phyloP scores from a whole-genome alignment of 92 coral and sea anemone species.

The Siderastrea radians region DNA sequence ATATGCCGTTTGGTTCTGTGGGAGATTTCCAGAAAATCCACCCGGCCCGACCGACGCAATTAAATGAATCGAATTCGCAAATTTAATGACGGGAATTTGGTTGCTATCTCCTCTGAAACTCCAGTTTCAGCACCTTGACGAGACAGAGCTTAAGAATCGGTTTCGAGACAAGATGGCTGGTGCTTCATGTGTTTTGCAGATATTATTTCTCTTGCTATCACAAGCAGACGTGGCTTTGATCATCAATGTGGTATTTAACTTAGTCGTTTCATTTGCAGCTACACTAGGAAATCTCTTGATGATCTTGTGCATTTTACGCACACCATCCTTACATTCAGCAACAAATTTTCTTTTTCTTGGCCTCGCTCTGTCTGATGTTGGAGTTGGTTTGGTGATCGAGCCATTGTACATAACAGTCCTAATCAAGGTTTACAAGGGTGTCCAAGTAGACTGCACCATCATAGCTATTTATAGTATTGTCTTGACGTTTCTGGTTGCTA shows the following conservation, averaged over 20 bases:
- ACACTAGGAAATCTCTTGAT: background rate
- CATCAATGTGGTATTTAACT: background rate
- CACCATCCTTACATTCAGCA: background rate
- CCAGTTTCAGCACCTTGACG: too few relatives aligned
- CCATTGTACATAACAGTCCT: background rate
- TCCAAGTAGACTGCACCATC: background rate
- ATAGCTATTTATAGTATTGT: background rate
- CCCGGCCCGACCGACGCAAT: too few relatives aligned
- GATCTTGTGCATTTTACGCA: conserved; percentile 9
- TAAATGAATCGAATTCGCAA: too few relatives aligned
- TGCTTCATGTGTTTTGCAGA: background rate
- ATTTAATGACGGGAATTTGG: too few relatives aligned
- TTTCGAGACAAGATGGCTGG: background rate
- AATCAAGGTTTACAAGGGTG: background rate
- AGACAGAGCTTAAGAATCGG: background rate
- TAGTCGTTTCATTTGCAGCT: background rate
- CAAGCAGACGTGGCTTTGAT: background rate
- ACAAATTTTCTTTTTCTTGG: conserved; percentile 4
- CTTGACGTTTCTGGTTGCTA: background rate
- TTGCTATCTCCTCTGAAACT: too few relatives aligned
- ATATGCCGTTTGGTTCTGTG: too few relatives aligned
- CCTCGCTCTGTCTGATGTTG: conserved; percentile 1
- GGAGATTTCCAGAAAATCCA: too few relatives aligned
- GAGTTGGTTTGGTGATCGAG: background rate
- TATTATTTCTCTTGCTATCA: background rate